Percentiles rank a stretch among this genome's conserved stretches.
These are phyloP conservation scores for Drosophila virilis DNA, from an alignment of 1,140 invertebrate species.

Conservation along the genomic window DNA sequence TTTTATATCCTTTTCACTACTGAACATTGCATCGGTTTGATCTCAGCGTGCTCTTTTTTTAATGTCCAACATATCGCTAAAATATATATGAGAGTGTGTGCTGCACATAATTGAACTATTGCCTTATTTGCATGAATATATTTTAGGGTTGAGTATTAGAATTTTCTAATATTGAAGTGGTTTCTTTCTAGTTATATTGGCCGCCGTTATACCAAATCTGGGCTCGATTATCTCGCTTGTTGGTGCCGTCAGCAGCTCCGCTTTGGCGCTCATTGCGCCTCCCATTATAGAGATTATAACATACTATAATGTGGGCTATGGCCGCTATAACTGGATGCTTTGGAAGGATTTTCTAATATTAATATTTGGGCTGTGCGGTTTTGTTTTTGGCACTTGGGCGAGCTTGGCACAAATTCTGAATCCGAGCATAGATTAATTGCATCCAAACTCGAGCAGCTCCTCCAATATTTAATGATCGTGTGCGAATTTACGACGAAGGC, in stretches of 20 bases:
- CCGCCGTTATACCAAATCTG: slow-evolving; percentile 93
- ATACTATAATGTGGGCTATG: slow-evolving; percentile 88
- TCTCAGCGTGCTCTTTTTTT: too few species aligned
- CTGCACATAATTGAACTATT: too few species aligned
- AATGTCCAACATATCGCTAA: too few species aligned
- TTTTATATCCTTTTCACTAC: too few species aligned
- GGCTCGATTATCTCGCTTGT: slow-evolving; percentile 95
- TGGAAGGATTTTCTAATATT: slow-evolving; percentile 90
- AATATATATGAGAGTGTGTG: too few species aligned
- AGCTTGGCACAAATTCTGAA: slow-evolving; percentile 89
- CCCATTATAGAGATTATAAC: slow-evolving; percentile 95
- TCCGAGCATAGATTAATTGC: slow-evolving; percentile 55
- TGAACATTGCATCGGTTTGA: too few species aligned
- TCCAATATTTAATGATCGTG: slow-evolving; percentile 31
- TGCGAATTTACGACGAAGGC: slow-evolving; percentile 76
- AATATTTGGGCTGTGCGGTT: slow-evolving; percentile 90
- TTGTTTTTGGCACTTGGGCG: slow-evolving; percentile 91
- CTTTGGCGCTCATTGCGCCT: slow-evolving; percentile 95
- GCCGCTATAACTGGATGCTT: slow-evolving; percentile 87
- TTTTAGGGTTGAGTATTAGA: too few species aligned
- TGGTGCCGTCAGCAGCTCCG: slow-evolving; percentile 94
- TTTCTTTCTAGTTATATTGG: slow-evolving; percentile 89
- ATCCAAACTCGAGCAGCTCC: not conserved
- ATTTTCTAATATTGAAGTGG: slow-evolving; percentile 48
- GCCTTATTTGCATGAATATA: too few species aligned